phyloP scores from a whole-genome alignment of 2,888 invertebrate genomes.

The Diaphora mendica region DNA sequence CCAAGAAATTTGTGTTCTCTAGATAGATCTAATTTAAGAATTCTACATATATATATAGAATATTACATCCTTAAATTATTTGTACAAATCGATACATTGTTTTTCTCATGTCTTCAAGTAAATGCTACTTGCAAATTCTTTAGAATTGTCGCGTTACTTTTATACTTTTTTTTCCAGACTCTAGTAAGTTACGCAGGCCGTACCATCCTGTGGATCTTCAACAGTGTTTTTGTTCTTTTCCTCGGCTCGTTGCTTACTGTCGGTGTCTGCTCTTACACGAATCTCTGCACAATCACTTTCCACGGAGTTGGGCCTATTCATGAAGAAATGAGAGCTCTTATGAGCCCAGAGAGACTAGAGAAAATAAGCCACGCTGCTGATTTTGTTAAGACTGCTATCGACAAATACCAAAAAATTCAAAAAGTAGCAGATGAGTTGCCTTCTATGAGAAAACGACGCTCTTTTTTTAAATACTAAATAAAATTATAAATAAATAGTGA shows the following conservation, averaged over 20 bases:
- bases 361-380: slow-evolving; percentile 86
- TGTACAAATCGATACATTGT: too few species aligned
- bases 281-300: slow-evolving; percentile 87
- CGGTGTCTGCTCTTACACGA: slow-evolving; percentile 87
- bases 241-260: slow-evolving; percentile 79
- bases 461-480: slow-evolving; percentile 43
- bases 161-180: slow-evolving; percentile 64
- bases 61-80: neutral
- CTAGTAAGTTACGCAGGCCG: slow-evolving; percentile 71
- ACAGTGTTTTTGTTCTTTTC: slow-evolving; percentile 80
- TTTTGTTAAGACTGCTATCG: slow-evolving; percentile 87
- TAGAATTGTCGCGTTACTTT: too few species aligned
- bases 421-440: slow-evolving; percentile 61
- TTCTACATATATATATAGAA: too few species aligned
- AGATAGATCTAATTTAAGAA: too few species aligned
- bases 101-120: neutral
- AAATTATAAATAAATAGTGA: neutral
- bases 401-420: slow-evolving; percentile 85
- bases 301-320: slow-evolving; percentile 87
- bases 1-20: neutral
- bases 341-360: slow-evolving; percentile 87
- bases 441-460: slow-evolving; percentile 62
- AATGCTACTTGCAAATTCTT: neutral
- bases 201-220: slow-evolving; percentile 73
- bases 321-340: slow-evolving; percentile 84